A percentile compares a stretch with the other conserved stretches of the same genome.
Conservation (phyloP, 2,113 vertebrate genomes). For the Girardinichthys multiradiatus region DNA sequence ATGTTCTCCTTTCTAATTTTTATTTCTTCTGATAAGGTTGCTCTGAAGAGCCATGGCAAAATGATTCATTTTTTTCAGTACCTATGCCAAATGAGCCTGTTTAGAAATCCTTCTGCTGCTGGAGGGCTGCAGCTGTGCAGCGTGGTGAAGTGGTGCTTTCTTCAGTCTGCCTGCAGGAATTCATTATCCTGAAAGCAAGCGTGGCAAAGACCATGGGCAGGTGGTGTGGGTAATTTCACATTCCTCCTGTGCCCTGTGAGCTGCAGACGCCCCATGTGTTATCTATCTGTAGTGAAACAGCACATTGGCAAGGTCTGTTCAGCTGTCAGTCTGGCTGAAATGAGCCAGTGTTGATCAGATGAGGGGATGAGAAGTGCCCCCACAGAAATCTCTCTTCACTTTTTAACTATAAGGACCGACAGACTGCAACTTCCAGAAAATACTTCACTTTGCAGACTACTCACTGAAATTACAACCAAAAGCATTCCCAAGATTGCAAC, state of each 20-base stretch:
- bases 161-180: slow-evolving; percentile 66
- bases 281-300: slow-evolving; percentile 45
- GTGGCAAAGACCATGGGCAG: slow-evolving; percentile 67
- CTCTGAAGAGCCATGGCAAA: slow-evolving; percentile 26
- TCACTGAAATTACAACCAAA: background rate
- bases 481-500: background rate
- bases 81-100: slow-evolving; percentile 56
- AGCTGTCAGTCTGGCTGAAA: slow-evolving; percentile 52
- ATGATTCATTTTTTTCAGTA: slow-evolving; percentile 10
- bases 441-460: background rate
- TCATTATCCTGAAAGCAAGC: slow-evolving; percentile 76
- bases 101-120: slow-evolving; percentile 49
- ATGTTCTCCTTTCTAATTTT: slow-evolving; percentile 18
- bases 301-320: slow-evolving; percentile 31
- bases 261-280: slow-evolving; percentile 64
- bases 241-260: slow-evolving; percentile 65
- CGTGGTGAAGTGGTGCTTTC: slow-evolving; percentile 49
- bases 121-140: slow-evolving; percentile 62
- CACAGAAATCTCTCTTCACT: slow-evolving; percentile 28
- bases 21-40: slow-evolving; percentile 14
- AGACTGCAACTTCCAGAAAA: slow-evolving; percentile 6
- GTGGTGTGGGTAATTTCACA: slow-evolving; percentile 68
- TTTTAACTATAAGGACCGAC: slow-evolving; percentile 1
- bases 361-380: slow-evolving; percentile 26
- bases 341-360: slow-evolving; percentile 43